These are phyloP conservation scores for Volucella zonaria DNA, from an alignment of 2,888 invertebrate genomes.

Conservation along the genomic window DNA sequence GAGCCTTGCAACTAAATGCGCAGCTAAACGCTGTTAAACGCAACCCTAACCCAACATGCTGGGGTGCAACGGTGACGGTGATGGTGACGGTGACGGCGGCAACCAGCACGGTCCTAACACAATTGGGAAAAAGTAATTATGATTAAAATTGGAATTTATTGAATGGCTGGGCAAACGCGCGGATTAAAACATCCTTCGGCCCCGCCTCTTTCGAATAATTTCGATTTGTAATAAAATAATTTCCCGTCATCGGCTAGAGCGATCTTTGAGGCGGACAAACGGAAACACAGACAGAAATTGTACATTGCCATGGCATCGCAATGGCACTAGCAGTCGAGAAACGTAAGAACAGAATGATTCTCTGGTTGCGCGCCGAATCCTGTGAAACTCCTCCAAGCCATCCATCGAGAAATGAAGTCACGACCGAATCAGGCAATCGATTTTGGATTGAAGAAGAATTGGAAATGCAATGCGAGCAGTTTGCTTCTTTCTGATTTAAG, in stretches of 20 bases:
- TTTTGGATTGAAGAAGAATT: conserved; percentile 37
- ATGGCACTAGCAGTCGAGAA: background rate
- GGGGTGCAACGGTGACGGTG: no score
- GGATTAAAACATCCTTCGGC: conserved; percentile 76
- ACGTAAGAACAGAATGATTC: conserved; percentile 2
- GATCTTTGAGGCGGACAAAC: conserved; percentile 67
- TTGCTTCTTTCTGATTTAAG: conserved; percentile 7
- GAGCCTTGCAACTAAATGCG: background rate
- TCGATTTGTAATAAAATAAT: conserved; percentile 77
- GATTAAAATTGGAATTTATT: conserved; percentile 76
- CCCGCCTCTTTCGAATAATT: conserved; percentile 75
- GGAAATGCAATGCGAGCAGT: conserved; percentile 42
- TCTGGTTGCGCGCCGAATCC: conserved; percentile 19
- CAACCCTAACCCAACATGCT: no score
- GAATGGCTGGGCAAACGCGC: conserved; percentile 75
- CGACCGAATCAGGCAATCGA: conserved; percentile 67
- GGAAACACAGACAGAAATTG: conserved; percentile 21
- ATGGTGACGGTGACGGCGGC: background rate
- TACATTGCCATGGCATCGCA: background rate
- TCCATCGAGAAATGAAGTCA: conserved; percentile 55
- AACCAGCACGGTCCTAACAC: background rate
- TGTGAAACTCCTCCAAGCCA: conserved; percentile 64
- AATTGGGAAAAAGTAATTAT: conserved; percentile 75
- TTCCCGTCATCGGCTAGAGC: conserved; percentile 72
- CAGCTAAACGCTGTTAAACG: no score